Base-by-base conservation (phyloP, 30 jellyfish, hydroid and myxozoan genomes). In the Hydractinia echinata region DNA sequence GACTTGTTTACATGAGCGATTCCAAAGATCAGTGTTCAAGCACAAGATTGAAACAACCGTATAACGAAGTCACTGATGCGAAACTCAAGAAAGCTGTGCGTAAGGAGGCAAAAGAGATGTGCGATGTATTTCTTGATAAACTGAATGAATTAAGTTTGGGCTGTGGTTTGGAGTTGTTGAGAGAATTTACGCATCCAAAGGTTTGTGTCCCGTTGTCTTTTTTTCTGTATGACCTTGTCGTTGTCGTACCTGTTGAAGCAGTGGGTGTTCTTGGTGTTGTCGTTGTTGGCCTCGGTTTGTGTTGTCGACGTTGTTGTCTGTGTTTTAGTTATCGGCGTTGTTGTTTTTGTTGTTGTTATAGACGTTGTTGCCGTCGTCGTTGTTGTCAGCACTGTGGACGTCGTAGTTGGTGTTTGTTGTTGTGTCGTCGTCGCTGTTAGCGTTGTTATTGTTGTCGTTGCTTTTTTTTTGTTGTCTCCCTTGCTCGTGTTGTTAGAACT, bases 91-190 rank as follows among this genome's bases (percentile, higher is more conserved):
- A 44, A n/a, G 74, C 74, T 64, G 74, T 87, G 0, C 81, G 76
- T 64, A 76, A 86, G 67, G 84, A 76, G 48, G 88, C 89, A 16
- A 82, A 82, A 61, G 85, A 87, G n/a, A 51, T 87, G 76, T 81
- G 81, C 16, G 91, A 87, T 21, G 85, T 68, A 55, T 87, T 87
- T 76, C 79, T 87, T 6, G 77, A 71, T 48, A 84, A 78, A 62
- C 83, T 87, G 48, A 83, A 87, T 66, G 90, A 76, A 62, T 71
- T 87, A 13, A 87, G 91, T 76, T 85, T 82, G 53, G 96, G 90
- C 76, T 82, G 88, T 87, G 91, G 88, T 5, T 83, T 69, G 53
- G 90, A 87, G 54, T 61, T 87, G 49, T 55, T 87, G 9, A 15
- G 73, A 8, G 96, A 87, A 50, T 69, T 87, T 15, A 77, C 68